phyloP scores from a whole-genome alignment of 2,113 vertebrate species.

The Cyprinodon variegatus region DNA sequence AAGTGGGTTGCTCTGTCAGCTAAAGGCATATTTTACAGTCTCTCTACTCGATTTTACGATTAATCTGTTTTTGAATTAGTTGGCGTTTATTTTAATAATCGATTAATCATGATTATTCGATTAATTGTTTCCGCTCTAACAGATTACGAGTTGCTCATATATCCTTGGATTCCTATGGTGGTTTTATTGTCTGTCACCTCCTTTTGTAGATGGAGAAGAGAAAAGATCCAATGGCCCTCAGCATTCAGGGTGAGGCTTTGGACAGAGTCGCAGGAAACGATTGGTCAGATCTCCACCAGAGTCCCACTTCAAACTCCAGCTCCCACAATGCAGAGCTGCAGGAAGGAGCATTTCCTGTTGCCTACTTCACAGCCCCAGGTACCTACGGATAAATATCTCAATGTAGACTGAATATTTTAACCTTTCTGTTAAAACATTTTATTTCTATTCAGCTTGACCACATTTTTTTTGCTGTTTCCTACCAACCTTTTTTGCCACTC shows the following conservation, averaged over 20 bases:
- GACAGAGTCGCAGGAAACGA: constrained; percentile 41
- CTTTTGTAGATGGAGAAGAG: constrained; percentile 59
- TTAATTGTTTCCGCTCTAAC: too few relatives aligned
- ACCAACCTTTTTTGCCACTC: background rate
- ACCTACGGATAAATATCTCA: constrained; percentile 2
- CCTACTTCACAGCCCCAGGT: constrained; percentile 64
- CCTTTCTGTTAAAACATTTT: background rate
- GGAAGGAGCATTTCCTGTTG: constrained; percentile 39
- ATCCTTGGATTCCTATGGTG: background rate
- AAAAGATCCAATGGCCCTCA: constrained; percentile 73
- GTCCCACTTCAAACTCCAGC: constrained; percentile 47
- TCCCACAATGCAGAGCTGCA: constrained; percentile 61
- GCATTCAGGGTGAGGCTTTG: constrained; percentile 60
- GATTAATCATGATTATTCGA: too few relatives aligned
- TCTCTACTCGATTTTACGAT: too few relatives aligned
- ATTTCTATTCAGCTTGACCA: background rate
- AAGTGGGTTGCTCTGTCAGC: too few relatives aligned
- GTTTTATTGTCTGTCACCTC: background rate
- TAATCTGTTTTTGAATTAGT: too few relatives aligned
- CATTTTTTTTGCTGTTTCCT: too few relatives aligned
- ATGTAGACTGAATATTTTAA: background rate
- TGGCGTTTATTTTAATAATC: too few relatives aligned
- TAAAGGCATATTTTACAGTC: too few relatives aligned
- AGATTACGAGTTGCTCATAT: background rate
- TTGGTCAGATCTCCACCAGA: constrained; percentile 51